Evolutionary conservation across 2,888 invertebrate genomes (phyloP), one percentile per base, ranked within the genome.

Genomic region (Agrilus biguttatus): DNA sequence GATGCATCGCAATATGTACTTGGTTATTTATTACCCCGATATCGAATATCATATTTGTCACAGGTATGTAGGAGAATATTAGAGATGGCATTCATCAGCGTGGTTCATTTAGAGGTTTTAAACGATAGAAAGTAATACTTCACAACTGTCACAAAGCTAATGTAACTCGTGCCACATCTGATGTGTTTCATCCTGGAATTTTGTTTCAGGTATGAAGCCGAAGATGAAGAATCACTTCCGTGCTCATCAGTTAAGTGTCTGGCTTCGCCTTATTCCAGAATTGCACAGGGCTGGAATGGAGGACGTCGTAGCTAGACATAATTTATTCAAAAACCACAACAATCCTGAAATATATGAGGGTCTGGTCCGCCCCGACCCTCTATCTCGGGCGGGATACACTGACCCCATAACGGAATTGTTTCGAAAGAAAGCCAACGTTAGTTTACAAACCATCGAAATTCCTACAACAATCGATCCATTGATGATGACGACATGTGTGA

Each of bases 251-350:
- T 73, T 95, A 40, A 92, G 93, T 38, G 88, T 95, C 37, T 96
- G 96, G 96, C 68, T 93, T 8, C 83, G 93, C 6, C 75, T 95
- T 7, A 86, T 96, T 38, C 95, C 95, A 0, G 92, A 93, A 63
- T 73, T 89, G 0, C 88, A 89, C 61, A 72, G 87, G 42, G 83
- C 86, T 0, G 88, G 88, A 4, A 88, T 88, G 86, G 88, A 87
- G 57, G 88, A 88, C 63, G 87, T 86, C 8, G 83, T 85, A 36
- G 81, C 84, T 1, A 72, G 84, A 38, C 89, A 91, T 69, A 92
- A 93, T 67, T 75, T 91, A 51, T 88, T 93, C 67, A 77, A 83
- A 51, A 84, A 89, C 68, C 85, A 90, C 67, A 84, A 88, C 61
- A 89, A 91, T 62, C 81, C 83, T 52, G 83, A 84, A 48, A 70